Base-by-base conservation (phyloP, 2,113 vertebrate genomes). In the Camelus dromedarius region DNA sequence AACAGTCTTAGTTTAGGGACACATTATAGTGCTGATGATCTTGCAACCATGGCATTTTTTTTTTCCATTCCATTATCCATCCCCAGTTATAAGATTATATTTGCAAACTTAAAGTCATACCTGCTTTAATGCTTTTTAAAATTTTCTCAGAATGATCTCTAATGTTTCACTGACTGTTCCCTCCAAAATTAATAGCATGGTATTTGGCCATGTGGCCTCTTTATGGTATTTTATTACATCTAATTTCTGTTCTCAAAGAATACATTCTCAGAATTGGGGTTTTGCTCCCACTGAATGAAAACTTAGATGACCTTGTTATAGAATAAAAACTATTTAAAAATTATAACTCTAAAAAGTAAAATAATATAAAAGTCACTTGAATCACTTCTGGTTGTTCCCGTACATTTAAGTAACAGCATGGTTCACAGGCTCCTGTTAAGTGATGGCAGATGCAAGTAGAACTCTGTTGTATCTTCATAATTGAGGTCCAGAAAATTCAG, bases 341-440 rank as follows among this genome's bases (percentile, higher is more conserved):
- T 72, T 90, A 48, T 76, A 91, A 58, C 69, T 67, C n/a, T 93
- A 75, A 93, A 86, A 89, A 64, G 92, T 86, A 96, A 96, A 89
- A 94, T 79, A 89, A 85, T 35, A 26, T 87, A 81, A 93, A 96
- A 90, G 13, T 85, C 66, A 72, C 42, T 89, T 54, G 81, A 86
- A 70, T 89, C 9, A 84, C 32, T 66, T 91, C 30, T 93, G 69
- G 26, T 66, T 0, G 0, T 50, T 73, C 56, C 13, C 3, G 6
- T 93, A 70, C 54, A 79, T 62, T 92, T 96, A 86, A 82, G 18
- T 87, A 84, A 84, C 26, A 79, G 30, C 52, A 60, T 54, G 60
- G 32, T 93, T 92, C 46, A 72, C 32, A 84, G 69, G 24, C 15
- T 10, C 32, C 50, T 92, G 28, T 86, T 92, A 82, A 66, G 64